A percentile compares a stretch with the other conserved stretches of the same genome.
Conservation (phyloP, 2,888 invertebrate species). For the Sipha maydis region DNA sequence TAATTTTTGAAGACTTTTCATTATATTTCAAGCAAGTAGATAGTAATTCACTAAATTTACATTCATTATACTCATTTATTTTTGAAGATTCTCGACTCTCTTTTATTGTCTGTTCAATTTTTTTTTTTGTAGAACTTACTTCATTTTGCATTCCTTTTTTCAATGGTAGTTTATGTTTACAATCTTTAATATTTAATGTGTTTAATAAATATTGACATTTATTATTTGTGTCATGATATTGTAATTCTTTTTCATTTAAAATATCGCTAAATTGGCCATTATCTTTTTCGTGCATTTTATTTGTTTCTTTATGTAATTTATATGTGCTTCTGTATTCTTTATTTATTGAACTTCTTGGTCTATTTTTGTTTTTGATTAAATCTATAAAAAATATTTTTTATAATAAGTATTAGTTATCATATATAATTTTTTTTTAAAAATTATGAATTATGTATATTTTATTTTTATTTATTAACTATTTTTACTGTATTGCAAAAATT, state of each 20-base stretch:
- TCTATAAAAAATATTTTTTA: slow-evolving; percentile 9
- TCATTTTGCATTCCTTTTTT: slow-evolving; percentile 3
- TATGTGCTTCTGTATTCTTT: not conserved
- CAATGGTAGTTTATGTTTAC: not conserved
- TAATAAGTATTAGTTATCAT: not conserved
- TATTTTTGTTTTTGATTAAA: not conserved
- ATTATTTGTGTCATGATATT: not conserved
- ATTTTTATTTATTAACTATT: not conserved
- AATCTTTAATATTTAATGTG: not conserved
- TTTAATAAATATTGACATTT: slow-evolving; percentile 4
- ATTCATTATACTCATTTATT: slow-evolving; percentile 10
- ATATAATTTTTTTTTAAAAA: not conserved
- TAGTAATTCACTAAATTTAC: slow-evolving; percentile 1
- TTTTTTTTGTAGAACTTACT: not conserved
- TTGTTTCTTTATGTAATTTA: not conserved
- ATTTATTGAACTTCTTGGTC: not conserved
- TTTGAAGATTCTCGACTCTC: slow-evolving; percentile 17
- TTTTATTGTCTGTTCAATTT: not conserved
- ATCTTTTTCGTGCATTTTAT: not conserved
- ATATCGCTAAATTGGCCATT: not conserved
- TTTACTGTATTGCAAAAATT: not conserved
- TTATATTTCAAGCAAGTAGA: not conserved
- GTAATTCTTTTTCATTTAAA: not conserved
- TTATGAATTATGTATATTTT: not conserved
- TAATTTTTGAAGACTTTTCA: not conserved